phyloP scores from a whole-genome alignment of 2,888 invertebrate species.

The Auanema sp. region DNA sequence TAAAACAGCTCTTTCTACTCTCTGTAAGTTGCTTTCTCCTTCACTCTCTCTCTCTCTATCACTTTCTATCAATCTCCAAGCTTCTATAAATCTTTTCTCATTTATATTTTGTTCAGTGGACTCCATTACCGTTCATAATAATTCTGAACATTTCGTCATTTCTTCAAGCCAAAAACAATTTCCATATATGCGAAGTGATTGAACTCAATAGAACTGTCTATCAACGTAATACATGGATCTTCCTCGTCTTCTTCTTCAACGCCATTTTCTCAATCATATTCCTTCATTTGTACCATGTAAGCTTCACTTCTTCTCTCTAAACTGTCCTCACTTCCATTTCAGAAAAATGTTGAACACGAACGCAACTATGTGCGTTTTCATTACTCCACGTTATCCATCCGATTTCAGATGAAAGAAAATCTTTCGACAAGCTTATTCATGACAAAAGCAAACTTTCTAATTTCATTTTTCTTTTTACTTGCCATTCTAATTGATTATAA shows the following conservation, averaged over 20 bases:
- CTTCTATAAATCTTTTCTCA: no score
- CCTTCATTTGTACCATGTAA: constrained; percentile 23
- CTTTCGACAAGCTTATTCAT: constrained; percentile 26
- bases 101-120: constrained; percentile 12
- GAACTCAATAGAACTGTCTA: constrained; percentile 21
- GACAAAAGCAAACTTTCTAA: neutral
- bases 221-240: constrained; percentile 34
- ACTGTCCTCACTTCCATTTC: constrained; percentile 16
- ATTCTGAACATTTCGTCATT: constrained; percentile 1
- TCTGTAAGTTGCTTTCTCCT: neutral
- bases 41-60: constrained; percentile 9
- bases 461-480: constrained; percentile 11
- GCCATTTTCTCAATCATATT: constrained; percentile 24
- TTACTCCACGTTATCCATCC: constrained; percentile 25
- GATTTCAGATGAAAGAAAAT: constrained; percentile 39
- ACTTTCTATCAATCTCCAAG: neutral
- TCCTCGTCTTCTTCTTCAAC: constrained; percentile 27
- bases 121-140: constrained; percentile 4
- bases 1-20: constrained; percentile 8
- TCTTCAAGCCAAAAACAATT: neutral
- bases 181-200: constrained; percentile 23
- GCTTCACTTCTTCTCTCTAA: constrained; percentile 1
- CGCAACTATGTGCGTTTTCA: constrained; percentile 23
- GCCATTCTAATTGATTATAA: no score
- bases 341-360: constrained; percentile 25